Percentiles rank a stretch among this genome's conserved stretches.
Evolutionary conservation across 2,888 invertebrate genomes (phyloP).

Genomic region (Cerastoderma edule): DNA sequence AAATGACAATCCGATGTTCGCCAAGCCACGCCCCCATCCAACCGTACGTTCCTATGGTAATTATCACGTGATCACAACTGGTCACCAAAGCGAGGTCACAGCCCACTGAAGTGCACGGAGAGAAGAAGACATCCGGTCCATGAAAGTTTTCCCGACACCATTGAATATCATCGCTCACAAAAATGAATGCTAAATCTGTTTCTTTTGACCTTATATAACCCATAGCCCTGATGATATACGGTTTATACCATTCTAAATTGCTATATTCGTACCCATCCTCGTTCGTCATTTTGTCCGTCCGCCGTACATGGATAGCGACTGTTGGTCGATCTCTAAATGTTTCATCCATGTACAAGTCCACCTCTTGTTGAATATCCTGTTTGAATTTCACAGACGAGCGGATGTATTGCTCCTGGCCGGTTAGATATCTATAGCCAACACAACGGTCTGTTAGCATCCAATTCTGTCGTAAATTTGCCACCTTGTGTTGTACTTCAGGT

Average conservation of each 20-base stretch:
- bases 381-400: conserved; percentile 9
- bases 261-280: neutral
- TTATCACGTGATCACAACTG: neutral
- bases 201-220: neutral
- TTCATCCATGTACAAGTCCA: neutral
- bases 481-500: neutral
- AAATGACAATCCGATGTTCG: neutral
- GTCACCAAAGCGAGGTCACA: conserved; percentile 3
- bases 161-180: conserved; percentile 5
- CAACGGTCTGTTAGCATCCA: conserved; percentile 8
- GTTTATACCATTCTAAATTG: conserved; percentile 1
- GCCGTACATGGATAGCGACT: neutral
- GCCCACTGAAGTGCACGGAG: neutral
- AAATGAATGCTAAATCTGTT: neutral
- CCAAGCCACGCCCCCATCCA: conserved; percentile 21
- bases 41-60: conserved; percentile 5
- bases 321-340: neutral
- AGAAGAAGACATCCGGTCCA: neutral
- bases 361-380: neutral
- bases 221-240: neutral
- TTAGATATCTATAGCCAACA: conserved; percentile 6
- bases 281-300: neutral
- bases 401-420: conserved; percentile 1
- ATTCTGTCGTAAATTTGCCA: neutral
- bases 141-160: conserved; percentile 4